Conservation (phyloP, 2,797 vertebrate genomes). For the Miichthys miiuy region DNA sequence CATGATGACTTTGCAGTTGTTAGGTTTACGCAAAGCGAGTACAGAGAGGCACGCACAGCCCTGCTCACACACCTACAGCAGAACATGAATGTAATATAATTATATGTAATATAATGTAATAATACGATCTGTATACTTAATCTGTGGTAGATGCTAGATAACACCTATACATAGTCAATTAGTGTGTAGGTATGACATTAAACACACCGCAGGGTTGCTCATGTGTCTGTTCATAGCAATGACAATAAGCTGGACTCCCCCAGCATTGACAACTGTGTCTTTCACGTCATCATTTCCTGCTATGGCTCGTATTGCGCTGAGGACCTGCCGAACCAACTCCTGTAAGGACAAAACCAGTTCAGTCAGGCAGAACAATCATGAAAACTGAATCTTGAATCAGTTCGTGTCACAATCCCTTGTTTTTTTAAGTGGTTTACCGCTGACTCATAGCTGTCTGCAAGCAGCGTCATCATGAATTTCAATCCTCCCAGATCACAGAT, state of each 20-base stretch:
- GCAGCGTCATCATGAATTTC: conserved; percentile 88
- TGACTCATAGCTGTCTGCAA: conserved; percentile 90
- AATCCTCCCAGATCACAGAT: conserved; percentile 95
- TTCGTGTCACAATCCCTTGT: neutral
- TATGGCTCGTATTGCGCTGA: conserved; percentile 89
- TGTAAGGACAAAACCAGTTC: conserved; percentile 57
- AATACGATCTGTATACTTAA: neutral
- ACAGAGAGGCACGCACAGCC: conserved; percentile 92
- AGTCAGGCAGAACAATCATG: conserved; percentile 4
- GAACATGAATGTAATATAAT: too few relatives aligned
- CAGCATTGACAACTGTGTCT: conserved; percentile 89
- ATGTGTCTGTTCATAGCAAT: conserved; percentile 91
- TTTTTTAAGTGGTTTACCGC: conserved; percentile 78
- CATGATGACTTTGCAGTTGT: conserved; percentile 93
- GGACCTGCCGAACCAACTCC: conserved; percentile 93
- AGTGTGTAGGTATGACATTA: neutral
- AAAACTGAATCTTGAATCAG: neutral
- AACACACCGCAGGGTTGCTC: conserved; percentile 87
- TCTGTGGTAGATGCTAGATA: neutral
- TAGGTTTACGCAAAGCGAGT: conserved; percentile 93
- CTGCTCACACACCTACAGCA: conserved; percentile 92
- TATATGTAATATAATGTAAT: too few relatives aligned
- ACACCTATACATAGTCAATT: neutral
- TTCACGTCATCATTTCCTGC: conserved; percentile 97
- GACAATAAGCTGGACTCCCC: conserved; percentile 90